Evolutionary conservation across 2,888 invertebrate species (phyloP), one percentile per base, ranked within the genome.

Genomic region (Philereme transversata): DNA sequence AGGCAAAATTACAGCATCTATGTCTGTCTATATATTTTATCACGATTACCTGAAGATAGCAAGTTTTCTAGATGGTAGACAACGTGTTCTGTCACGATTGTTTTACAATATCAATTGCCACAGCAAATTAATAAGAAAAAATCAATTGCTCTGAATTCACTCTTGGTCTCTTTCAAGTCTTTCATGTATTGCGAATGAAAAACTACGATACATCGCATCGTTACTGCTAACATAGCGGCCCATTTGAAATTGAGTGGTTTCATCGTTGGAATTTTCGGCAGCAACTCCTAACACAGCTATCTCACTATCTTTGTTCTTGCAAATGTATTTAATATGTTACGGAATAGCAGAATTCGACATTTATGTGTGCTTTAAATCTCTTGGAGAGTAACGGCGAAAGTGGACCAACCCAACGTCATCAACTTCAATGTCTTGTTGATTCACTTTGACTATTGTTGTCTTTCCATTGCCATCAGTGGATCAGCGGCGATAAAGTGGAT

Each of bases 361-460:
- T 70, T 36, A 59, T 53, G 51, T 69, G 69, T 49, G 62, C 51
- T 49, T 67, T 54, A 43, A 51, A 64, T 0, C 48, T 59, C 8
- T 51, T 60, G 35, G 56, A 62, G 41, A 53, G 46, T 10, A 60
- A 40, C 5, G 50, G 51, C 36, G 43, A 56, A 51, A 48, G 51
- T 44, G 47, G 55, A 11, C 50, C 51, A 62, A 75, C 54, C 68
- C 68, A 73, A 55, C 68, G 63, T 74, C 73, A 62, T 71, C 71
- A 33, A 74, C 51, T 51, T 69, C 60, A 60, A 74, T 51, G 52
- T 71, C 68, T 62, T 69, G 67, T 64, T 59, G 59, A 60, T 68
- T 67, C 55, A 71, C 5, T 66, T 72, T 72, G 48, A 72, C 61
- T 57, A 65, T 62, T 68, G 62, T 65, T 62, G 70, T 63, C 62